phyloP scores from a whole-genome alignment of 2,888 invertebrate genomes.

The Netelia inedita region DNA sequence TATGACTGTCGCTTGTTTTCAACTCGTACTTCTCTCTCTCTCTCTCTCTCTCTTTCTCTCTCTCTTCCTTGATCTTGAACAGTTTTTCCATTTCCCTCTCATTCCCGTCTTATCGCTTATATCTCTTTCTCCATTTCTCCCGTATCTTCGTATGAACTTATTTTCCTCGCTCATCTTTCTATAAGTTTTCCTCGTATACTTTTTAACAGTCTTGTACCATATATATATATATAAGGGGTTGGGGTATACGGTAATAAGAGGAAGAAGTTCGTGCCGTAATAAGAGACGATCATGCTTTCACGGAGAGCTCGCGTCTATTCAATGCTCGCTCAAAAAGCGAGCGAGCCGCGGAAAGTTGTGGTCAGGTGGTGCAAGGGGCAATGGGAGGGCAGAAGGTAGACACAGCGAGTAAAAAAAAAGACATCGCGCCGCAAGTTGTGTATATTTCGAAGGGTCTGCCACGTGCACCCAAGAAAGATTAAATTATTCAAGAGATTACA shows the following conservation, averaged over 20 bases:
- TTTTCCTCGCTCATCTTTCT: conserved; percentile 39
- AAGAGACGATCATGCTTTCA: conserved; percentile 46
- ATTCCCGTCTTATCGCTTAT: conserved; percentile 10
- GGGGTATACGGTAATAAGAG: background rate
- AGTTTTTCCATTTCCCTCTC: background rate
- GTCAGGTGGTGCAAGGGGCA: background rate
- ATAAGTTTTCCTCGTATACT: background rate
- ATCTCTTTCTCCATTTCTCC: conserved; percentile 16
- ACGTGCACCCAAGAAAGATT: conserved; percentile 54
- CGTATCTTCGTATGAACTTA: conserved; percentile 51
- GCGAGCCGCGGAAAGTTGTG: background rate
- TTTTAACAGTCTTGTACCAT: conserved; percentile 27
- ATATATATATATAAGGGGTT: background rate
- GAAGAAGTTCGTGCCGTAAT: conserved; percentile 16
- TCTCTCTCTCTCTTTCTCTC: background rate
- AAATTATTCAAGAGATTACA: conserved; percentile 67
- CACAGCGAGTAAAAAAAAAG: background rate
- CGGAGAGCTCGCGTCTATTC: conserved; percentile 19
- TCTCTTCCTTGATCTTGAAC: background rate
- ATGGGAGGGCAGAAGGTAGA: background rate
- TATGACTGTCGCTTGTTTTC: conserved; percentile 37
- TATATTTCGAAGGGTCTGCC: conserved; percentile 44
- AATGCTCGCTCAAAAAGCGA: conserved; percentile 4
- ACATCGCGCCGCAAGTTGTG: conserved; percentile 37
- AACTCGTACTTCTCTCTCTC: background rate